Evolutionary conservation across 2,797 vertebrate species (phyloP).

Genomic region (Sphenodon punctatus): DNA sequence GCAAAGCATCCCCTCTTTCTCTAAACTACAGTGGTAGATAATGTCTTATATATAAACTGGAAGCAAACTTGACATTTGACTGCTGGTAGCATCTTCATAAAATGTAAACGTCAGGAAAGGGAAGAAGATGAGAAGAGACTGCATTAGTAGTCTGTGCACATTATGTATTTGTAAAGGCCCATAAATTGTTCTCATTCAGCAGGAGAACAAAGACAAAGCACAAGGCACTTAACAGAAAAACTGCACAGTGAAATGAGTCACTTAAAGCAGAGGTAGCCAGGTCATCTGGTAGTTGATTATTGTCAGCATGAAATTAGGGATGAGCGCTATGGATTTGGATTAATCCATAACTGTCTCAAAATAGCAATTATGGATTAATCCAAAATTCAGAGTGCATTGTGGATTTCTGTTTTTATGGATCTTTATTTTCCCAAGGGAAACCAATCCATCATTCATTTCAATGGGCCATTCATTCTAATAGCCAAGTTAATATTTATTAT

Average conservation of each 20-base stretch:
- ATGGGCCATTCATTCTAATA: no score
- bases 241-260: background rate
- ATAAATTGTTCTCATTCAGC: background rate
- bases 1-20: no score
- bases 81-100: background rate
- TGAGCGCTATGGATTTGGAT: no score
- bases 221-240: background rate
- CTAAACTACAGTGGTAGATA: no score
- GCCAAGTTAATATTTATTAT: no score
- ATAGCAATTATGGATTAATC: no score
- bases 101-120: background rate
- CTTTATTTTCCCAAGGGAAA: no score
- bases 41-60: background rate
- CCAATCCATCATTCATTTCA: no score
- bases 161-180: background rate
- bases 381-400: no score
- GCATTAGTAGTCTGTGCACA: background rate
- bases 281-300: background rate
- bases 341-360: no score
- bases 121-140: background rate
- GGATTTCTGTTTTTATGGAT: no score
- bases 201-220: background rate
- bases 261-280: accelerated
- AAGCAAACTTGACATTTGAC: background rate
- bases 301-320: background rate